Evolutionary conservation across 2,113 vertebrate genomes (phyloP).

Genomic region (Pampusana beccarii): DNA sequence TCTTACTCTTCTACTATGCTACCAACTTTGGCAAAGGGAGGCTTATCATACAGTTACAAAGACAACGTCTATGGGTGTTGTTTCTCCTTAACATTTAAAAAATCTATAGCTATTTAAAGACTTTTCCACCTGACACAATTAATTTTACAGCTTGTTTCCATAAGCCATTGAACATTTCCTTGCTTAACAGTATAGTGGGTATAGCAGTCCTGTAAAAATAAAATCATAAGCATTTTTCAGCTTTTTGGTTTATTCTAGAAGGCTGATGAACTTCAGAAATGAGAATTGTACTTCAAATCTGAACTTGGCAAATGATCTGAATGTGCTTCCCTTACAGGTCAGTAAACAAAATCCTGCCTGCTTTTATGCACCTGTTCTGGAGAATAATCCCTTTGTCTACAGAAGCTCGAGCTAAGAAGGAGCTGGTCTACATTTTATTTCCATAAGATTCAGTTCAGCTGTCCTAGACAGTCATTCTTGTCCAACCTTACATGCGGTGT

Average conservation of each 20-base stretch:
- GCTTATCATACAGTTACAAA: neutral
- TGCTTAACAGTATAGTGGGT: neutral
- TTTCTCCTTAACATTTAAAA: neutral
- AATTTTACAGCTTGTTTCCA: neutral
- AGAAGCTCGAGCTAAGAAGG: neutral
- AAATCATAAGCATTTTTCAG: neutral
- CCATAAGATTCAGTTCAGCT: neutral
- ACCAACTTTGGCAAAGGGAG: neutral
- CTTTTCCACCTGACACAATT: neutral
- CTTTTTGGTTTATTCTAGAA: neutral
- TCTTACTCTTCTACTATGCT: neutral
- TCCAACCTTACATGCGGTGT: neutral
- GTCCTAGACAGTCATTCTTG: neutral
- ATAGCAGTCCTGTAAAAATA: neutral
- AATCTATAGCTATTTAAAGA: neutral
- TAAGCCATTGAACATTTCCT: neutral
- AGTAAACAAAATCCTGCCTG: neutral
- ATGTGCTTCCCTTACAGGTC: neutral
- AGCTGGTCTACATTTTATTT: conserved; percentile 27
- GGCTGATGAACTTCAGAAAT: neutral
- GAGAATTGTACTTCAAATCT: neutral
- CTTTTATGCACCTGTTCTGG: conserved; percentile 13
- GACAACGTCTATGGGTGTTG: neutral
- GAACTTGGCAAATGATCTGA: neutral
- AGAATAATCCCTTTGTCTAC: neutral